Base-by-base conservation (phyloP, 1,140 invertebrate genomes). In the Laupala kohalensis region DNA sequence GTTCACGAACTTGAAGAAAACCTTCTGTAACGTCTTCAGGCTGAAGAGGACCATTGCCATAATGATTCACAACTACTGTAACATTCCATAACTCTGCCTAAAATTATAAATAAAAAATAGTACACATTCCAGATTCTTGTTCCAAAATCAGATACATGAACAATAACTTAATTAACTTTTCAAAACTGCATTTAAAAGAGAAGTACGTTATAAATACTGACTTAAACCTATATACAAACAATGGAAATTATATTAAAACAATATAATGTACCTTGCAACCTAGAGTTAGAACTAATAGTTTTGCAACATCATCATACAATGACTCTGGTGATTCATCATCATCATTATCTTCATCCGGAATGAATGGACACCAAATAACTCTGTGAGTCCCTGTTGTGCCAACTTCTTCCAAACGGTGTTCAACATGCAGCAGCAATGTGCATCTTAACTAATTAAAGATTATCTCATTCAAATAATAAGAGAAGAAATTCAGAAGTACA, bases 341-440 rank as follows among this genome's bases (percentile, higher is more conserved):
- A 66, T 89, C 69, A 24, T 63, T 86, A 28, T 78, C 77, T 28
- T 86, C 84, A 65, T 86, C 86, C 0, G 92, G 90, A 72, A 97
- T 90, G 82, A 90, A 97, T 0, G 94, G 93, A 80, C 95, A 97
- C 95, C 95, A 98, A 75, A 96, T 92, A 4, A 93, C 85, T 70
- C 90, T 82, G 76, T 89, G 86, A 71, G 75, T 78, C 9, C 9
- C 19, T 64, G 80, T 80, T 69, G 77, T 77, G 0, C 76, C 67
- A 6, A 71, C 69, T 13, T 67, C 76, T n/a, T 78, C 74, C 53
- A 79, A 79, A 9, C 82, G 80, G 29, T 87, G 83, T 30, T 79
- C 79, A 3, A 90, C 80, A 76, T 89, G 84, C 6, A 82, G 77
- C n/a, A 84, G 71, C 28, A 83, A 71, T 25, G 77, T 81, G 73